Conservation (phyloP, 2,113 vertebrate genomes). For the Egretta garzetta region DNA sequence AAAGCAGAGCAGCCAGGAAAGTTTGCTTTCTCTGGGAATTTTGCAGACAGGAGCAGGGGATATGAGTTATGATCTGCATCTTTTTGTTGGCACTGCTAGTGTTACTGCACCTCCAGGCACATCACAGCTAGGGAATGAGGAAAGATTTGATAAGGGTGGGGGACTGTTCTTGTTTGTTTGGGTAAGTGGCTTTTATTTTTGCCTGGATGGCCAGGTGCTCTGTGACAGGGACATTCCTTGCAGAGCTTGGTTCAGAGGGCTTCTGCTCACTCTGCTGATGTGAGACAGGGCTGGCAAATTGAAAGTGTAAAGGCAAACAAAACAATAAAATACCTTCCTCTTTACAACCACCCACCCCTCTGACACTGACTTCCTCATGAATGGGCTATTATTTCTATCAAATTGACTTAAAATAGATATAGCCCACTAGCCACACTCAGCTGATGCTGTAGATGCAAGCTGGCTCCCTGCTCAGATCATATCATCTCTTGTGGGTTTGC, state of each 20-base stretch:
- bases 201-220: not conserved
- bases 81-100: not conserved
- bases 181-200: not conserved
- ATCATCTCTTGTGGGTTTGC: not conserved
- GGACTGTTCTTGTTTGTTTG: not conserved
- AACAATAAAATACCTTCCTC: not conserved
- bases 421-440: not conserved
- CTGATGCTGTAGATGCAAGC: not conserved
- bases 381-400: not conserved
- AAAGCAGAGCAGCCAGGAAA: not conserved
- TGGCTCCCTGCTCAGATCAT: not conserved
- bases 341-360: not conserved
- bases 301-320: not conserved
- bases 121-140: not conserved
- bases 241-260: not conserved
- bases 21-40: not conserved
- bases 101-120: not conserved
- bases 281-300: not conserved
- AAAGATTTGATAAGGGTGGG: not conserved
- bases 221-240: not conserved
- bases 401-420: not conserved
- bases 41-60: not conserved
- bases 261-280: not conserved
- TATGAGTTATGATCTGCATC: fast-evolving
- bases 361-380: not conserved